These are phyloP conservation scores for Misgurnus anguillicaudatus DNA, from an alignment of 2,113 vertebrate genomes.

Conservation along the genomic window DNA sequence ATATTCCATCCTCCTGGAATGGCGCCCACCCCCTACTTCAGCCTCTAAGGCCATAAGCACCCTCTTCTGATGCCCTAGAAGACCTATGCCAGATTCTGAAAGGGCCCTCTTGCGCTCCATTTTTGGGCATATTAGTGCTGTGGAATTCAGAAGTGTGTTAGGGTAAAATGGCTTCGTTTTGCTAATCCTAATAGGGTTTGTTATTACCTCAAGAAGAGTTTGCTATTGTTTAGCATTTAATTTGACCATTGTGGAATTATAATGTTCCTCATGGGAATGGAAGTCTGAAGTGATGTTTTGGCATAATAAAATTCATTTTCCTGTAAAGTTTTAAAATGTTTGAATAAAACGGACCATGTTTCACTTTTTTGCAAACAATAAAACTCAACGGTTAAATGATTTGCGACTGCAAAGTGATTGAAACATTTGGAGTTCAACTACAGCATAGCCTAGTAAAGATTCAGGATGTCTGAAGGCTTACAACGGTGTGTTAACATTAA, in stretches of 20 bases:
- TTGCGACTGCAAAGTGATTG: too few relatives aligned
- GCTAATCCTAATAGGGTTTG: slow-evolving; percentile 36
- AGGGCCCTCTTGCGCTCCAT: slow-evolving; percentile 57
- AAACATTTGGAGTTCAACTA: neutral
- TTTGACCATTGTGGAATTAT: slow-evolving; percentile 26
- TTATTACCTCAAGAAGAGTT: slow-evolving; percentile 16
- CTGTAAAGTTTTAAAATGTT: neutral
- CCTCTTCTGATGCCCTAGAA: slow-evolving; percentile 49
- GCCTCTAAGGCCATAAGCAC: slow-evolving; percentile 42
- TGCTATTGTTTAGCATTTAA: slow-evolving; percentile 42
- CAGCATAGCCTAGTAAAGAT: neutral
- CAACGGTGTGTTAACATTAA: neutral
- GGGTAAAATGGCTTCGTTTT: slow-evolving; percentile 47
- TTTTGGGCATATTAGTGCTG: slow-evolving; percentile 64
- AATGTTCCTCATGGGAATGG: slow-evolving; percentile 19
- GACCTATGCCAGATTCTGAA: slow-evolving; percentile 52
- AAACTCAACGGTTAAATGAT: slow-evolving; percentile 1
- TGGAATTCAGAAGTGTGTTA: slow-evolving; percentile 40
- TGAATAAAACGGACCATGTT: too few relatives aligned
- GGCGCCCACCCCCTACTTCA: slow-evolving; percentile 39
- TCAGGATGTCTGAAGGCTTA: slow-evolving; percentile 17
- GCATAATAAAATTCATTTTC: slow-evolving; percentile 37
- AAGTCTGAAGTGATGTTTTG: slow-evolving; percentile 41
- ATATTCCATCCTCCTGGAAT: slow-evolving; percentile 71
- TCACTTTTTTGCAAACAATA: slow-evolving; percentile 1